A percentile compares a stretch with the other conserved stretches of the same genome.
phyloP scores from a whole-genome alignment of 2,888 invertebrate species.

The Eupithecia exiguata region DNA sequence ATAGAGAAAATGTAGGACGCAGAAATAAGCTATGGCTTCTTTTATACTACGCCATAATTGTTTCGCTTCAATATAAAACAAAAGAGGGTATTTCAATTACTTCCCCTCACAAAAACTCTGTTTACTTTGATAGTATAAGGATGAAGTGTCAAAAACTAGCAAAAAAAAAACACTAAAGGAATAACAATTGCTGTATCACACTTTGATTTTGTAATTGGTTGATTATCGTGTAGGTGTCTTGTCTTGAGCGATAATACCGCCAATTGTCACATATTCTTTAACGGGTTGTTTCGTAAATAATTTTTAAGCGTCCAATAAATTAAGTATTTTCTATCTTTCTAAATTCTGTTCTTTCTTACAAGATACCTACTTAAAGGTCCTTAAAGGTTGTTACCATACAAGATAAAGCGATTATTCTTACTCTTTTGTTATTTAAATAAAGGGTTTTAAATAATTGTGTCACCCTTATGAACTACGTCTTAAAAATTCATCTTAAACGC shows the following conservation, averaged over 20 bases:
- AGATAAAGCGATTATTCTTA: too few relatives aligned
- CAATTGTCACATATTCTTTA: neutral
- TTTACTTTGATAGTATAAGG: neutral
- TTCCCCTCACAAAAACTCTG: neutral
- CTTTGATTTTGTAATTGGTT: neutral
- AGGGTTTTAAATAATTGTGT: too few relatives aligned
- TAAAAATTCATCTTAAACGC: too few relatives aligned
- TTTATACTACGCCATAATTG: neutral
- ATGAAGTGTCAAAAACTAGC: neutral
- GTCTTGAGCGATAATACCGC: neutral
- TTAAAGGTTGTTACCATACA: too few relatives aligned
- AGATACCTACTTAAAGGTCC: too few relatives aligned
- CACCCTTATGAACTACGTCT: too few relatives aligned
- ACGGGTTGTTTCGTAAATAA: too few relatives aligned
- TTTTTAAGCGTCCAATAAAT: too few relatives aligned
- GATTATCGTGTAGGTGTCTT: neutral
- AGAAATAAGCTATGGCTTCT: neutral
- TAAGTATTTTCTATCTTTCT: too few relatives aligned
- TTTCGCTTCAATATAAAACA: neutral
- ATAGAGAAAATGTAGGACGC: slow-evolving; percentile 6
- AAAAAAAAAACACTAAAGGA: neutral
- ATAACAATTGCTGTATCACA: neutral
- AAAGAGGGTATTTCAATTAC: neutral
- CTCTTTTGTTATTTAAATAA: too few relatives aligned
- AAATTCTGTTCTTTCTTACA: too few relatives aligned